These are phyloP conservation scores for Steinernema carpocapsae DNA, from an alignment of 2,888 invertebrate species.

Conservation along the genomic window DNA sequence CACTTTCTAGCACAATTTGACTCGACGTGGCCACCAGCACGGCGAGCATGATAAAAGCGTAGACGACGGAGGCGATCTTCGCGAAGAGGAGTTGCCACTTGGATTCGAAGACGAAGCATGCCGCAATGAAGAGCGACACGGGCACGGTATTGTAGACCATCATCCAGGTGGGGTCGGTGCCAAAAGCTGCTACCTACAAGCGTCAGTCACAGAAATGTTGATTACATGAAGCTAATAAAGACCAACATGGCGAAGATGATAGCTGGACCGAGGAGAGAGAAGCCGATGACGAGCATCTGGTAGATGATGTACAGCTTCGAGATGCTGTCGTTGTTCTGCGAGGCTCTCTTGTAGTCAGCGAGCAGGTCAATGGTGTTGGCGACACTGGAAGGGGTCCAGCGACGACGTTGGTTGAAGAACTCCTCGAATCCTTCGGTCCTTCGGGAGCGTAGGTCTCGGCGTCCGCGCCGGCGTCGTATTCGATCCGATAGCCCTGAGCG, in stretches of 20 bases:
- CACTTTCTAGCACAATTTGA: constrained; percentile 66
- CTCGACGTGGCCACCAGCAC: constrained; percentile 75
- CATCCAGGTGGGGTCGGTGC: constrained; percentile 53
- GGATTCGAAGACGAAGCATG: constrained; percentile 66
- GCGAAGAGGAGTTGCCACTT: constrained; percentile 72
- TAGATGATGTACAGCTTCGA: constrained; percentile 66
- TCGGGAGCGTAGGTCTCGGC: constrained; percentile 70
- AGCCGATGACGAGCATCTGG: constrained; percentile 68
- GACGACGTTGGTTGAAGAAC: constrained; percentile 68
- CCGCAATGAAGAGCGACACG: constrained; percentile 58
- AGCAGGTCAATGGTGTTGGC: constrained; percentile 69
- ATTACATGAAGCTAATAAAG: neutral
- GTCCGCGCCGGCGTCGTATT: constrained; percentile 71
- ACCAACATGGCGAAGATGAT: constrained; percentile 69
- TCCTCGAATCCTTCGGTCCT: constrained; percentile 69
- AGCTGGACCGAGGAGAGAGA: constrained; percentile 68
- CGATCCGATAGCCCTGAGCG: constrained; percentile 70
- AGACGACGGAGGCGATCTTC: constrained; percentile 78
- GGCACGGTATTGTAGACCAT: constrained; percentile 63
- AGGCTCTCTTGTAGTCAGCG: constrained; percentile 66
- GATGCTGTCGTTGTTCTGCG: constrained; percentile 66
- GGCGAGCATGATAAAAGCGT: constrained; percentile 85
- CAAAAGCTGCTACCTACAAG: constrained; percentile 61
- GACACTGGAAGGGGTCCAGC: constrained; percentile 69
- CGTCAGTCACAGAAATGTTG: neutral